Percentiles rank a stretch among this genome's conserved stretches.
These are phyloP conservation scores for Papilio aristodemus DNA, from an alignment of 1,140 invertebrate genomes.

Conservation along the genomic window DNA sequence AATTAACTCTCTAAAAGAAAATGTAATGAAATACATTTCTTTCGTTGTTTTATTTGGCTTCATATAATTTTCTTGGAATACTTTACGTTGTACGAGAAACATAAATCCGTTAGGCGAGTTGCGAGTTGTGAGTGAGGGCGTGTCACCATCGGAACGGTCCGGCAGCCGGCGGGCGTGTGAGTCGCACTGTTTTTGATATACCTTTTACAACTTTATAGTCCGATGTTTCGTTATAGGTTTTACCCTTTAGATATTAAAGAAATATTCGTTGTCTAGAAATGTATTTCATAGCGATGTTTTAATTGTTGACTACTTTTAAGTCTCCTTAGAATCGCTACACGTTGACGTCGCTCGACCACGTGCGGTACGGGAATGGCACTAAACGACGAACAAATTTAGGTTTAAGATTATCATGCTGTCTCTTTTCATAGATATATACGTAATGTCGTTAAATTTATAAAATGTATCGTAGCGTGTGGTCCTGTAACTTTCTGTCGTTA, in stretches of 20 bases:
- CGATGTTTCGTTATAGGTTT: constrained; percentile 57
- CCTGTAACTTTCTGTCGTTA: constrained; percentile 16
- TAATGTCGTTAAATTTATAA: constrained; percentile 37
- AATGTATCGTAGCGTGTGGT: constrained; percentile 21
- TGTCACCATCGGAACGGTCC: background rate
- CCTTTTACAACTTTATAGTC: constrained; percentile 71
- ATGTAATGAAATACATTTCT: background rate
- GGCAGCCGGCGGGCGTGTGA: constrained; percentile 1
- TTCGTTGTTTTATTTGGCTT: background rate
- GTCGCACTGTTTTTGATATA: constrained; percentile 64
- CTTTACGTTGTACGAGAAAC: background rate
- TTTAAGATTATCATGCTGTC: constrained; percentile 41
- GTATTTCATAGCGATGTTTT: constrained; percentile 64
- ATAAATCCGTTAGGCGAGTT: background rate
- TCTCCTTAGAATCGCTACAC: constrained; percentile 46
- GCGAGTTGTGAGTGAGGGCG: background rate
- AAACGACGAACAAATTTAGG: constrained; percentile 39
- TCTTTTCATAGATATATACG: constrained; percentile 49
- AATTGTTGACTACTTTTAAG: constrained; percentile 78
- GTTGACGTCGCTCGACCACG: constrained; percentile 36
- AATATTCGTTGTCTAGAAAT: constrained; percentile 60
- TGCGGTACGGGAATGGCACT: background rate
- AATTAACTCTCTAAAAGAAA: too few relatives aligned
- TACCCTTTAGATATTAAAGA: constrained; percentile 60
- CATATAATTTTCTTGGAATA: background rate